Evolutionary conservation across 2,113 vertebrate species (phyloP).

Genomic region (Scomber japonicus): DNA sequence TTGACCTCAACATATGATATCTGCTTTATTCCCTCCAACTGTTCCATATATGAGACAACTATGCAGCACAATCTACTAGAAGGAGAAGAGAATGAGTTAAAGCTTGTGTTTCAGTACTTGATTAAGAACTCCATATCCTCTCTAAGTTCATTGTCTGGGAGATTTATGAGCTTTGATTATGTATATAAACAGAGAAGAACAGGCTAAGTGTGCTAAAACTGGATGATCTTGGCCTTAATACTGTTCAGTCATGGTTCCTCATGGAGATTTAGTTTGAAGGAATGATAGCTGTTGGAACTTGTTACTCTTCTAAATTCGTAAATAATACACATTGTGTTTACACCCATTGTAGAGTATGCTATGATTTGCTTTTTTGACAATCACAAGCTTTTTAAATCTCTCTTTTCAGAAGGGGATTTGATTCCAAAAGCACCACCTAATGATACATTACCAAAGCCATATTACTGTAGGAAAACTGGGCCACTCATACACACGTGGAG

Average conservation of each 20-base stretch:
- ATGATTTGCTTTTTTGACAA: not conserved
- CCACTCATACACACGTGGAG: conserved; percentile 1
- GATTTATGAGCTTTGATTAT: not conserved
- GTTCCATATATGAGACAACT: conserved; percentile 4
- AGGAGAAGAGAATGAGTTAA: conserved; percentile 3
- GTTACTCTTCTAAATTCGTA: not conserved
- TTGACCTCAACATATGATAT: not conserved
- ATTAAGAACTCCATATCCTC: not conserved
- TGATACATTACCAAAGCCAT: not conserved
- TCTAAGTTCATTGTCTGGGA: not conserved
- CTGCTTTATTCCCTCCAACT: not conserved
- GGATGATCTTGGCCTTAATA: not conserved
- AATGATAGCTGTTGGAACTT: not conserved
- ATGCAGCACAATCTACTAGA: conserved; percentile 22
- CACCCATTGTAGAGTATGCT: not conserved
- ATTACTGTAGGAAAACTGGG: no score
- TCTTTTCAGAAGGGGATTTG: not conserved
- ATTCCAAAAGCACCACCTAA: not conserved
- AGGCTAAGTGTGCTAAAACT: not conserved
- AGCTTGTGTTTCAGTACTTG: conserved; percentile 20
- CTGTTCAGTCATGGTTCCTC: no score
- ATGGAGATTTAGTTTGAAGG: not conserved
- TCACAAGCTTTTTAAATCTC: not conserved
- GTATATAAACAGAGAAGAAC: not conserved
- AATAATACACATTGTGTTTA: not conserved